A percentile compares a stretch with the other conserved stretches of the same genome.
Conservation (phyloP, 2,113 vertebrate species). For the Colius striatus region DNA sequence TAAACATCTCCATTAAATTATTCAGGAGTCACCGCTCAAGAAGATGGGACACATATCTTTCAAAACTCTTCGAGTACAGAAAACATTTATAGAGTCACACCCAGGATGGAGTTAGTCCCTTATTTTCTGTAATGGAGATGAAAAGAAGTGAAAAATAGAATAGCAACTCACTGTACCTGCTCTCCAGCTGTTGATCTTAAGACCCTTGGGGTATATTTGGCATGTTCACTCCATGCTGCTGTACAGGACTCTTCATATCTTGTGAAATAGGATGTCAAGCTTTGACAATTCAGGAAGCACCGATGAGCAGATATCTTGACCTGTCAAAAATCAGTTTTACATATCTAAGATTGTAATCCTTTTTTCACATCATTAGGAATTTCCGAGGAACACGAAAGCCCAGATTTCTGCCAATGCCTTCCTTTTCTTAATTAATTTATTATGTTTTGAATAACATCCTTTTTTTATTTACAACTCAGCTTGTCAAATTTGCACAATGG, state of each 20-base stretch:
- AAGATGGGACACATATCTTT: neutral
- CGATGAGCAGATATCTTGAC: neutral
- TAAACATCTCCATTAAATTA: neutral
- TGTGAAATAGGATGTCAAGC: neutral
- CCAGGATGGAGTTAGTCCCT: neutral
- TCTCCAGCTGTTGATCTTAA: neutral
- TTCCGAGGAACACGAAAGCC: neutral
- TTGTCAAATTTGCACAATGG: neutral
- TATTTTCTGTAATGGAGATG: neutral
- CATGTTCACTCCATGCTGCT: neutral
- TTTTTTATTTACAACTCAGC: slow-evolving; percentile 8
- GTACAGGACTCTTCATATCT: neutral
- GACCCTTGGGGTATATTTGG: neutral
- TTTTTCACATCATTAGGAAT: neutral
- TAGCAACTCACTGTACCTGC: neutral
- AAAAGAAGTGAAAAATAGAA: neutral
- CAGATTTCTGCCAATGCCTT: neutral
- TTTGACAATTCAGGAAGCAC: neutral
- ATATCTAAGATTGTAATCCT: neutral
- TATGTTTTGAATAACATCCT: neutral
- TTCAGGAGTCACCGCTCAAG: neutral
- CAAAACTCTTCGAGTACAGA: neutral
- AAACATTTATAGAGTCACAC: neutral
- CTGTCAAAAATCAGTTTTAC: neutral
- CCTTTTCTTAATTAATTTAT: neutral